These are phyloP conservation scores for Drosophila littoralis DNA, from an alignment of 1,140 invertebrate species.

Conservation along the genomic window DNA sequence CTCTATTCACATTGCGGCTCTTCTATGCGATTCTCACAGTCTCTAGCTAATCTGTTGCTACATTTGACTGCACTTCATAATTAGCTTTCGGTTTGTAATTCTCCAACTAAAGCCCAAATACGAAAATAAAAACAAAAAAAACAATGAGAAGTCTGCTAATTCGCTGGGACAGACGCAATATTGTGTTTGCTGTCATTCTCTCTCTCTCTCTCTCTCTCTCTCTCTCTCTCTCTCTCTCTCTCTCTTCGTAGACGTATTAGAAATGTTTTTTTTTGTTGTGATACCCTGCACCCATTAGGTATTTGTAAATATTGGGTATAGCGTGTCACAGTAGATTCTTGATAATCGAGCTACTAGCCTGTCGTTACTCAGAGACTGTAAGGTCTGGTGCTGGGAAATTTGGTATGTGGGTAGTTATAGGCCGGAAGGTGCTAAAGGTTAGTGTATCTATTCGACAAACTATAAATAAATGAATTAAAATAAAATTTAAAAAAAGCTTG, in stretches of 20 bases:
- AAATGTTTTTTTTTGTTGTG: too few species aligned
- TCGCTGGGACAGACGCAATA: slow-evolving; percentile 21
- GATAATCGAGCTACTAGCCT: too few species aligned
- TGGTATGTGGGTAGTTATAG: too few species aligned
- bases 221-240: background rate
- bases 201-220: background rate
- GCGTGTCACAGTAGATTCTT: too few species aligned
- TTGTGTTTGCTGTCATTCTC: background rate
- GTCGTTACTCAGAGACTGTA: too few species aligned
- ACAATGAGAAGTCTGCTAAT: slow-evolving; percentile 17
- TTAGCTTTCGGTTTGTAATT: slow-evolving; percentile 5
- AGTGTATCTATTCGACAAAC: too few species aligned
- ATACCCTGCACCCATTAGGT: too few species aligned
- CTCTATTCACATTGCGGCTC: background rate
- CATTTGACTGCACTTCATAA: slow-evolving; percentile 2
- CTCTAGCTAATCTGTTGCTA: background rate
- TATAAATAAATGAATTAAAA: too few species aligned
- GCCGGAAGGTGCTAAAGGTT: too few species aligned
- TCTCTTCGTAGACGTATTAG: background rate
- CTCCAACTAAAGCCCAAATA: background rate
- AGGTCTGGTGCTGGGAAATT: too few species aligned
- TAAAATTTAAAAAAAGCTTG: too few species aligned
- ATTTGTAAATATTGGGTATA: too few species aligned
- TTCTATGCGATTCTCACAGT: slow-evolving; percentile 7
- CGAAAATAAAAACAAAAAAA: background rate